Evolutionary conservation across 2,113 vertebrate species (phyloP).

Genomic region (Tachycineta bicolor): DNA sequence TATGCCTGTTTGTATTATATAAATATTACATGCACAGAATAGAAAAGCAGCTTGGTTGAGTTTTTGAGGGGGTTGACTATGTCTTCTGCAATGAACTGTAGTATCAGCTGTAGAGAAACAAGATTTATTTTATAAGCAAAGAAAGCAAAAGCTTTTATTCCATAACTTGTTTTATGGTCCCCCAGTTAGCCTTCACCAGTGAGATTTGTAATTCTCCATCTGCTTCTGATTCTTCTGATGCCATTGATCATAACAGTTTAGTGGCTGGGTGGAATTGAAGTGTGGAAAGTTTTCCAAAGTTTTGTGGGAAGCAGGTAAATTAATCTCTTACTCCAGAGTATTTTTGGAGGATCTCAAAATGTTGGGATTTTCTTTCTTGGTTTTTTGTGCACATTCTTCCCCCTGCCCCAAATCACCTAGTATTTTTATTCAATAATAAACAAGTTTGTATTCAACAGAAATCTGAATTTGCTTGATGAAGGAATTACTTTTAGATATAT

Average conservation of each 20-base stretch:
- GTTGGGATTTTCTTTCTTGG: background rate
- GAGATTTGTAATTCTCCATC: background rate
- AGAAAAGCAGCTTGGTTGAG: background rate
- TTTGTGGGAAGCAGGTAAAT: background rate
- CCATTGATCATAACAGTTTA: background rate
- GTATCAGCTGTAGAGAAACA: background rate
- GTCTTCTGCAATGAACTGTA: background rate
- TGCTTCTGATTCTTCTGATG: background rate
- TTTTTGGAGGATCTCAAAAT: background rate
- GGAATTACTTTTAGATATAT: background rate
- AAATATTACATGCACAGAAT: background rate
- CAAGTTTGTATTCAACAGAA: background rate
- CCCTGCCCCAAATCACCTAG: background rate
- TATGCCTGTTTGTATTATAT: background rate
- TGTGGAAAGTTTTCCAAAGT: background rate
- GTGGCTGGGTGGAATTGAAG: background rate
- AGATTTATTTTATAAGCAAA: background rate
- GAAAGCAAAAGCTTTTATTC: background rate
- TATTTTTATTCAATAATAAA: background rate
- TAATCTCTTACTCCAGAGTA: background rate
- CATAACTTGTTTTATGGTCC: background rate
- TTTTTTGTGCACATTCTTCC: background rate
- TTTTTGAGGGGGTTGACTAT: background rate
- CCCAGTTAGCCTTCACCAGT: background rate
- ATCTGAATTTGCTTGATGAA: background rate